phyloP scores from a whole-genome alignment of 2,797 vertebrate species.

The Acipenser transmontanus region DNA sequence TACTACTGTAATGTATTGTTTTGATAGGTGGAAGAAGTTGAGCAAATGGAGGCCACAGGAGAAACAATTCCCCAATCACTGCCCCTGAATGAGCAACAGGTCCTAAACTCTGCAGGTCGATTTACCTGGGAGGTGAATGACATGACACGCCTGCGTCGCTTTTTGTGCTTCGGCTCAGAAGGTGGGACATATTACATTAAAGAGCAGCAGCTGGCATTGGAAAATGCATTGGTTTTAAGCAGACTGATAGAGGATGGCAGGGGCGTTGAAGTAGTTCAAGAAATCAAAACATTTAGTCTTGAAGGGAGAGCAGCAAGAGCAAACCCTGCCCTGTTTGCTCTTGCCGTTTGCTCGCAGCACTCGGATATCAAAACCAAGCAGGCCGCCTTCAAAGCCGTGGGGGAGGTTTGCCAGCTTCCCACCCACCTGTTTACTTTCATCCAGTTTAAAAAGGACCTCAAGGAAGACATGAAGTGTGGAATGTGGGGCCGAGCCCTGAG shows the following conservation, averaged over 20 bases:
- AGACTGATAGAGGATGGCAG: conserved; percentile 76
- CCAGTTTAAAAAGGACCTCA: conserved; percentile 88
- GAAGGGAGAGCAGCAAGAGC: conserved; percentile 62
- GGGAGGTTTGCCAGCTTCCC: conserved; percentile 74
- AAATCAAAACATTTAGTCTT: conserved; percentile 69
- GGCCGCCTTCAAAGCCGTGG: conserved; percentile 74
- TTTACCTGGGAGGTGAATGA: conserved; percentile 62
- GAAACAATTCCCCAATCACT: conserved; percentile 26
- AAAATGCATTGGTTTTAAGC: conserved; percentile 58
- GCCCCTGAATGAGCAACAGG: conserved; percentile 42
- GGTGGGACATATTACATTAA: conserved; percentile 64
- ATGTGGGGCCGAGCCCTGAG: conserved; percentile 92
- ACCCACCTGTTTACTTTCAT: conserved; percentile 83
- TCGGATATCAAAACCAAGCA: conserved; percentile 76
- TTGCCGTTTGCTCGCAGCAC: conserved; percentile 85
- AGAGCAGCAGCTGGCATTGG: conserved; percentile 60
- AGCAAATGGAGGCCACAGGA: conserved; percentile 59
- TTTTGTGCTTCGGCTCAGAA: conserved; percentile 85
- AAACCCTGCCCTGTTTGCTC: conserved; percentile 71
- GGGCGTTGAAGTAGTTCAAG: conserved; percentile 76
- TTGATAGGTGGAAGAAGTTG: conserved; percentile 15
- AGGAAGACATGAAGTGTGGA: conserved; percentile 82
- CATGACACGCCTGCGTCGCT: conserved; percentile 64
- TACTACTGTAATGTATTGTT: no score
- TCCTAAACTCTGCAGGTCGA: conserved; percentile 42